Percentiles rank a stretch among this genome's conserved stretches.
Conservation (phyloP, 1,140 invertebrate genomes). For the Bombus pascuorum region DNA sequence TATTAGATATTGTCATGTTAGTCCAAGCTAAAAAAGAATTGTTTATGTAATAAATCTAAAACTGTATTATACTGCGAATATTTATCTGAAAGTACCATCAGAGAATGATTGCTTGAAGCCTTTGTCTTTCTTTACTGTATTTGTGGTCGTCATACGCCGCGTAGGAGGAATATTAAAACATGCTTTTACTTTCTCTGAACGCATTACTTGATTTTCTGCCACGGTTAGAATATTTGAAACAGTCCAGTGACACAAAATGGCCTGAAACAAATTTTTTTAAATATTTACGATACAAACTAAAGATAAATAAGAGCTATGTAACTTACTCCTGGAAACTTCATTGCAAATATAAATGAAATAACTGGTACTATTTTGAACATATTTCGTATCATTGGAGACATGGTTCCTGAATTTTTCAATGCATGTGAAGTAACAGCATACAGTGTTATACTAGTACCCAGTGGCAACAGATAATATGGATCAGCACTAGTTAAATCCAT, state of each 20-base stretch:
- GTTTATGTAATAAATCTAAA: conserved; percentile 5
- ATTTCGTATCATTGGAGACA: conserved; percentile 85
- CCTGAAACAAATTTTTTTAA: conserved; percentile 79
- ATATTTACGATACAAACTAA: background rate
- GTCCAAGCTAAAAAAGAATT: conserved; percentile 86
- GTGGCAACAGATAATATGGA: conserved; percentile 94
- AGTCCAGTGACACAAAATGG: conserved; percentile 95
- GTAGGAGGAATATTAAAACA: conserved; percentile 91
- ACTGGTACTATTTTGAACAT: conserved; percentile 90
- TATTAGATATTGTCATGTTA: conserved; percentile 91
- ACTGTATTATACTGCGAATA: background rate
- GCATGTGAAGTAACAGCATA: conserved; percentile 91
- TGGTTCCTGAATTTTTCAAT: rapidly evolving
- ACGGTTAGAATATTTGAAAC: conserved; percentile 95
- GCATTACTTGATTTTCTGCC: conserved; percentile 90
- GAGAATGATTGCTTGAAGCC: background rate
- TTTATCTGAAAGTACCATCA: conserved; percentile 10
- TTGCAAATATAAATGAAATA: conserved; percentile 92
- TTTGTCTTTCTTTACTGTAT: background rate
- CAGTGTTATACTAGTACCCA: conserved; percentile 92
- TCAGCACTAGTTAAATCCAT: conserved; percentile 94
- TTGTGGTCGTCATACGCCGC: rapidly evolving
- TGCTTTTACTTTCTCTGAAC: conserved; percentile 88
- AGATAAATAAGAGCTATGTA: background rate
- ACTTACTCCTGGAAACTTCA: conserved; percentile 93